A percentile compares a stretch with the other conserved stretches of the same genome.
Evolutionary conservation across 2,797 vertebrate species (phyloP).

Genomic region (Microchirus variegatus): DNA sequence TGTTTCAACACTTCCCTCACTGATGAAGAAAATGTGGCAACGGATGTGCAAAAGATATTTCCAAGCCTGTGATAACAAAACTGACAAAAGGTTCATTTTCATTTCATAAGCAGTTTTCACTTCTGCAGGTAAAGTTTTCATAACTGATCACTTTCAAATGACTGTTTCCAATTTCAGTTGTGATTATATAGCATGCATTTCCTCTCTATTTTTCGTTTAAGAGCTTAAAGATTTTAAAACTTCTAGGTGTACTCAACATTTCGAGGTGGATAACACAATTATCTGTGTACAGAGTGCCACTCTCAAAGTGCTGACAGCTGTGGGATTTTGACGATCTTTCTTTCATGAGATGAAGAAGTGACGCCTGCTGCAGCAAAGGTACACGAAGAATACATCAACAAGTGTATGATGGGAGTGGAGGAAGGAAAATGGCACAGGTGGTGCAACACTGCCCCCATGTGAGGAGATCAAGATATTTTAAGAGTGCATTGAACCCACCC

Average conservation of each 20-base stretch:
- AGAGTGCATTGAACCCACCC: neutral
- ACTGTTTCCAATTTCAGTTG: no score
- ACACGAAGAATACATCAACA: slow-evolving; percentile 42
- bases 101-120: no score
- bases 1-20: neutral
- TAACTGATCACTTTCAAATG: no score
- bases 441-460: slow-evolving; percentile 84
- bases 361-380: slow-evolving; percentile 32
- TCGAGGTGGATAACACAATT: neutral
- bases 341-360: slow-evolving; percentile 17
- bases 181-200: no score
- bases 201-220: neutral
- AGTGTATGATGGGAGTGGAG: slow-evolving; percentile 16
- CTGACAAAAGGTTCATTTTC: neutral
- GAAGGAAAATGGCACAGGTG: slow-evolving; percentile 36
- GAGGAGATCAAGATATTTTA: slow-evolving; percentile 30
- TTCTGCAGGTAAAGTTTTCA: no score
- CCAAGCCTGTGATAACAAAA: neutral
- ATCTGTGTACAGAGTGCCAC: neutral
- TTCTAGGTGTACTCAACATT: neutral
- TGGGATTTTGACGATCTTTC: slow-evolving; percentile 1
- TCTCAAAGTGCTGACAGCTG: neutral
- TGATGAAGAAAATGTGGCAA: neutral
- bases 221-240: neutral
- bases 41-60: neutral